These are phyloP conservation scores for Cacatua alba DNA, from an alignment of 2,113 vertebrate genomes.

Conservation along the genomic window DNA sequence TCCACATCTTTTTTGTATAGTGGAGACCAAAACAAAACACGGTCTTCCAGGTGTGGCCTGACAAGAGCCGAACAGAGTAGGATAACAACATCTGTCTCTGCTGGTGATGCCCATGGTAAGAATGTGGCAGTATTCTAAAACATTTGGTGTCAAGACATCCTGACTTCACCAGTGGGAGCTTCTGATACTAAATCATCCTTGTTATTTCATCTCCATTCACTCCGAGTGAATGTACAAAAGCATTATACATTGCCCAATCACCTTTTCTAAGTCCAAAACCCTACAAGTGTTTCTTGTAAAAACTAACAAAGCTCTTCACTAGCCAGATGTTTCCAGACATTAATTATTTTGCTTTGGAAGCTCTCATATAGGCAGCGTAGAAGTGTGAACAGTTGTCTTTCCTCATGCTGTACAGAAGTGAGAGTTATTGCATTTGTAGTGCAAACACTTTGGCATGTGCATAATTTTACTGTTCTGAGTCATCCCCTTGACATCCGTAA, in stretches of 20 bases:
- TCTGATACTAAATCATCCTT: neutral
- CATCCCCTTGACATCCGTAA: neutral
- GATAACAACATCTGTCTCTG: neutral
- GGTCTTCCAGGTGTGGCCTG: neutral
- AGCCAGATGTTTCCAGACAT: neutral
- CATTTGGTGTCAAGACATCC: constrained; percentile 10
- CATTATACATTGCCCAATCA: neutral
- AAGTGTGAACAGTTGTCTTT: constrained; percentile 10
- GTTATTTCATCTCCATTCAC: neutral
- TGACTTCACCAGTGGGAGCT: neutral
- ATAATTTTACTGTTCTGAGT: constrained; percentile 27
- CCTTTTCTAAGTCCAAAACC: neutral
- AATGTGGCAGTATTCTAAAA: neutral
- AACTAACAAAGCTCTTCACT: neutral
- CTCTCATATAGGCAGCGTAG: neutral
- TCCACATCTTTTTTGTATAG: neutral
- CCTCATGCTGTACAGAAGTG: neutral
- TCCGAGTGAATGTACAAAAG: neutral
- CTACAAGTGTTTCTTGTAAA: constrained; percentile 13
- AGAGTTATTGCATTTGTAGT: neutral
- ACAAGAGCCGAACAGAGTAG: neutral
- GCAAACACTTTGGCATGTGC: neutral
- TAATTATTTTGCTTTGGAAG: constrained; percentile 31
- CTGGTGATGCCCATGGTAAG: neutral
- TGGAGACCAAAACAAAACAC: neutral